Evolutionary conservation across 2,888 invertebrate species (phyloP).

Genomic region (Aporophyla nigra): DNA sequence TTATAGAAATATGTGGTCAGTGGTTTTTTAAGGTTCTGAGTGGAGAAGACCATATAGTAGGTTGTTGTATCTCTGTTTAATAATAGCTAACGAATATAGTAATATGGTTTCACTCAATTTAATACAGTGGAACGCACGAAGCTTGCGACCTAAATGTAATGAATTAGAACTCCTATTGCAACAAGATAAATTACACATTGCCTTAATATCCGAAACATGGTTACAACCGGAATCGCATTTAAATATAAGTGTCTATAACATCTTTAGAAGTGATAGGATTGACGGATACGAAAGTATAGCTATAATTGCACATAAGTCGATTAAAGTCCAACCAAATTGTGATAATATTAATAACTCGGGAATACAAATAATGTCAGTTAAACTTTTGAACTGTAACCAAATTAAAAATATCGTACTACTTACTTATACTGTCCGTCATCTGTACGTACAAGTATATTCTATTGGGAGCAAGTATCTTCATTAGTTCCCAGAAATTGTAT

Average conservation of each 20-base stretch:
- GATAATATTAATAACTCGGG: slow-evolving; percentile 2
- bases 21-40: not conserved
- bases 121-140: slow-evolving; percentile 24
- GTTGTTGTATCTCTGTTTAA: slow-evolving; percentile 2
- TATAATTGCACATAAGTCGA: slow-evolving; percentile 4
- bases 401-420: slow-evolving; percentile 13
- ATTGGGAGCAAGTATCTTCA: slow-evolving; percentile 21
- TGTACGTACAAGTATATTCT: not conserved
- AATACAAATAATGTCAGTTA: slow-evolving; percentile 9
- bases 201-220: not conserved
- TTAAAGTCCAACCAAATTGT: not conserved
- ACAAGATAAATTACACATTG: slow-evolving; percentile 23
- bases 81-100: not conserved
- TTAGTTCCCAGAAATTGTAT: not conserved
- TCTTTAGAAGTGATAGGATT: not conserved
- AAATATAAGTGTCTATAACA: slow-evolving; percentile 8
- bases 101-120: not conserved
- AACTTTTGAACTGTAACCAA: slow-evolving; percentile 8
- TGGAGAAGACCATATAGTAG: not conserved
- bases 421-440: slow-evolving; percentile 32
- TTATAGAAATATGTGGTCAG: slow-evolving; percentile 11
- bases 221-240: slow-evolving; percentile 7
- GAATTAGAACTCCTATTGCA: slow-evolving; percentile 3
- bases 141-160: slow-evolving; percentile 18
- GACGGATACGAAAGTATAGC: slow-evolving; percentile 27